Evolutionary conservation across 2,113 vertebrate species (phyloP).

Genomic region (Ramphastos sulfuratus): DNA sequence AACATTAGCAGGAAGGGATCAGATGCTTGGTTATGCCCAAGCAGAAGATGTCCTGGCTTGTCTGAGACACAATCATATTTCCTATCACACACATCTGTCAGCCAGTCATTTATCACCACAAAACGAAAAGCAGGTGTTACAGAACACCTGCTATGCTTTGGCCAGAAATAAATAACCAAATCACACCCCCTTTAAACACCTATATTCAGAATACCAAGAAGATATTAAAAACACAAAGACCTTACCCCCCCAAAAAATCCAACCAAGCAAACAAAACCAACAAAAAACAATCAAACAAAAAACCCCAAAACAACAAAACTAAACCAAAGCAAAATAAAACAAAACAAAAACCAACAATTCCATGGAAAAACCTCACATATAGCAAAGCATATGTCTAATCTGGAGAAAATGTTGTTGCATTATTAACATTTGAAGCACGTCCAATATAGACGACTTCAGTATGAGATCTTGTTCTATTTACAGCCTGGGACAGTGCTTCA

Average conservation of each 20-base stretch:
- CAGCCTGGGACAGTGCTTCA: not conserved
- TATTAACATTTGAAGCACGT: not conserved
- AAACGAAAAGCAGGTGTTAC: not conserved
- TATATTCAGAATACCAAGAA: not conserved
- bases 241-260: too few relatives aligned
- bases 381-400: not conserved
- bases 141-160: not conserved
- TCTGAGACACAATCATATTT: accelerated
- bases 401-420: not conserved
- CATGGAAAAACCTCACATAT: accelerated
- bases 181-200: not conserved
- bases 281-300: too few relatives aligned
- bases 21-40: not conserved
- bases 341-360: not conserved
- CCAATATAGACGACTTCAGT: not conserved
- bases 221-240: not conserved
- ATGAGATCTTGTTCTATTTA: not conserved
- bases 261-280: too few relatives aligned
- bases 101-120: not conserved
- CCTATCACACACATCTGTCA: accelerated
- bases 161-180: not conserved
- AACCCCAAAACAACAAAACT: too few relatives aligned
- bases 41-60: not conserved
- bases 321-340: too few relatives aligned
- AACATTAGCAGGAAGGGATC: not conserved